phyloP scores from a whole-genome alignment of 2,797 vertebrate genomes.

The Myotis daubentonii region DNA sequence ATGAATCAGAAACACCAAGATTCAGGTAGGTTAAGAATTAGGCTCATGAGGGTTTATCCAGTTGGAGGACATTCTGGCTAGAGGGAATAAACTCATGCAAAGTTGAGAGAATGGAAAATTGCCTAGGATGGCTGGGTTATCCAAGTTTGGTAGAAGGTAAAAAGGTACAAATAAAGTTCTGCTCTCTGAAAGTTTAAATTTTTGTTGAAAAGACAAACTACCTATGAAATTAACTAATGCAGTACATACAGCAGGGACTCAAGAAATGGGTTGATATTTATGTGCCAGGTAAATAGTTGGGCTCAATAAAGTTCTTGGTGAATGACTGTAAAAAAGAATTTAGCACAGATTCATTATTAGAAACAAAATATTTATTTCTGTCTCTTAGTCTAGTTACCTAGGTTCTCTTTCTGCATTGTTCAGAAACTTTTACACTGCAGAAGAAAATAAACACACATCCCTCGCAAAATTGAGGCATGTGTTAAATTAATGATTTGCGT shows the following conservation, averaged over 20 bases:
- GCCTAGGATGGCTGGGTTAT: background rate
- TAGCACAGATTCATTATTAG: background rate
- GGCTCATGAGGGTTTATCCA: background rate
- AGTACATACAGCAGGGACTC: background rate
- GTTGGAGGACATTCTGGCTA: background rate
- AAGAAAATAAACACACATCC: background rate
- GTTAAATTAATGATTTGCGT: background rate
- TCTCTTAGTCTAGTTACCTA: background rate
- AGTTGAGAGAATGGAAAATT: background rate
- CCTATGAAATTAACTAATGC: background rate
- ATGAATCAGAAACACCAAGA: background rate
- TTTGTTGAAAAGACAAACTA: background rate
- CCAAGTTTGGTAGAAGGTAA: background rate
- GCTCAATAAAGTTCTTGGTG: background rate
- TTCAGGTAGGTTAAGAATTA: background rate
- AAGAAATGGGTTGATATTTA: background rate
- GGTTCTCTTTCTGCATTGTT: background rate
- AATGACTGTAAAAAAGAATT: background rate
- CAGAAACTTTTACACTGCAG: background rate
- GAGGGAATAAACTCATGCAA: background rate
- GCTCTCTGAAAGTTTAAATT: background rate
- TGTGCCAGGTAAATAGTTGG: background rate
- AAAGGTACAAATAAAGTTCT: background rate
- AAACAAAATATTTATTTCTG: background rate
- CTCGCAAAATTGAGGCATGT: background rate